Base-by-base conservation (phyloP, 2,113 vertebrate genomes). In the Heterotilapia buettikoferi region DNA sequence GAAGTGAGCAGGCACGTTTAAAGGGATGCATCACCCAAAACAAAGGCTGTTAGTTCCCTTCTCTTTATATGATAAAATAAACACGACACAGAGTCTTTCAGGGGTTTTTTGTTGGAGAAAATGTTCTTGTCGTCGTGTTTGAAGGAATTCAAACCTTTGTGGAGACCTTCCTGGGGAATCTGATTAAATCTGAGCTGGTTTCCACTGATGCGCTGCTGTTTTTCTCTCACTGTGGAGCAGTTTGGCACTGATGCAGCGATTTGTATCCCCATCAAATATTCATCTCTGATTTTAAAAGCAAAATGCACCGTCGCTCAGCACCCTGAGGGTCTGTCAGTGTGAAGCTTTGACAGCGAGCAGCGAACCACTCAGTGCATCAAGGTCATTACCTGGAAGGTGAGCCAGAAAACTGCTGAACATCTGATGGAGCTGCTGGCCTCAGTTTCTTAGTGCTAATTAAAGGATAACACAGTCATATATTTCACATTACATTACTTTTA, bases 211-310 rank as follows among this genome's bases (percentile, higher is more conserved):
- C 24, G 2, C 26, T 24, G 45, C 38, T 84, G 16, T 36, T n/a
- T 21, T 9, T 3, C 50, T 76, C 33, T 83, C 24, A 0, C 47
- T 52, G 79, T 63, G 57, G 11, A 84, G 47, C 33, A 81, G n/a
- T 84, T 90, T 66, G 83, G 88, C 81, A 84, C 19, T 1, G 45
- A 63, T n/a, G 61, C 86, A 10, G 50, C 9, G 19, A 29, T 63
- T 87, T 78, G 56, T 24, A 80, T 80, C 63, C 50, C 33, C 71
- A 83, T 92, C 36, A 91, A 88, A 88, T 90, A 92, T 92, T 87
- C 57, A 92, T 89, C 19, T 88, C 80, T 45, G 47, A 76, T 79
- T 9, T 2, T 16, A 50, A 73, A 86, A 63, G 57, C 68, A 63
- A 79, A 83, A 79, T 2, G 14, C 0, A 5, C 12, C 31, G 38